Base-by-base conservation (phyloP, 2,888 invertebrate genomes). In the Lapara coniferarum region DNA sequence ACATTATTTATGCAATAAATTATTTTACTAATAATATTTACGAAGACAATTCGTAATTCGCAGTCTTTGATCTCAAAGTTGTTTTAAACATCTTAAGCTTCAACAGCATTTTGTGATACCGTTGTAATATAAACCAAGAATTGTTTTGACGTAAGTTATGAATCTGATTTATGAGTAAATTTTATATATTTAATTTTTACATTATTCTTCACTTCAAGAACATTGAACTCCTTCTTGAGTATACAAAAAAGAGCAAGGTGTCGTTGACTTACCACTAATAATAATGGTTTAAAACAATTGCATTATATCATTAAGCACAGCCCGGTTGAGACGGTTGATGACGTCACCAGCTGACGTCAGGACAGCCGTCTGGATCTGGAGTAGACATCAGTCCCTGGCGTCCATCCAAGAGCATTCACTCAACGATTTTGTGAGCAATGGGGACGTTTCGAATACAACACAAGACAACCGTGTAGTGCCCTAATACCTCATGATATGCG, bases 381-480 rank as follows among this genome's bases (percentile, higher is more conserved):
- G 93, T 92, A 93, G 93, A 93, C 93, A 89, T 89, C 87, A 86
- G 78, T 70, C 78, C 73, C 83, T 92, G 93, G 93, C 93, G 73
- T 73, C 67, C 73, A 69, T 85, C 93, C 93, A 93, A 92, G 85
- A 92, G 84, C 85, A 91, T 90, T 92, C 89, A 90, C 87, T 88
- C 87, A 89, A 83, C 84, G 81, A 84, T 81, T 88, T 88, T 85
- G 80, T 82, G 80, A 86, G 88, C 90, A 92, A 92, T 88, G 86
- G 79, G 90, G 84, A 87, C 91, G 81, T 79, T 81, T 84, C 75
- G 74, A 80, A 81, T 77, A 75, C 77, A 75, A 78, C 79, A 80
- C 71, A 74, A 78, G 78, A 74, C 77, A 77, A 76, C 74, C 75
- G 74, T 52, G 52, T 71, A 69, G 59, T 49, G 66, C 49, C 37